Base-by-base conservation (phyloP, 2,888 invertebrate species). In the Hypomecis punctinalis region DNA sequence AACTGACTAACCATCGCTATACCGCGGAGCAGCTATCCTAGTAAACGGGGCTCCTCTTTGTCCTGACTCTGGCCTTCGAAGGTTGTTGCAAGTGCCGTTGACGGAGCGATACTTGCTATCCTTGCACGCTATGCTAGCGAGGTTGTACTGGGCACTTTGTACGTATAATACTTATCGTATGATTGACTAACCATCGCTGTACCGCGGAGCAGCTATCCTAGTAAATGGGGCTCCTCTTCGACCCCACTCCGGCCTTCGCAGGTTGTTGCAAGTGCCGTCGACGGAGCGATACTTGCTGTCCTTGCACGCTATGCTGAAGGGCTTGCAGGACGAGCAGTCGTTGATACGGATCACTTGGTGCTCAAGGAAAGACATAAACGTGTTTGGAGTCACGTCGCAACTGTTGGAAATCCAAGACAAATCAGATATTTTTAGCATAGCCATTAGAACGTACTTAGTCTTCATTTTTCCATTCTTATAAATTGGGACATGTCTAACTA, bases 41-140 rank as follows among this genome's bases (percentile, higher is more conserved):
- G 94, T 92, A 72, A 94, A 94, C 0, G 94, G 93, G 0, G 94
- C 94, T 0, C 92, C 87, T 0, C 91, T 83, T 9, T 93, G 81
- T 10, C 97, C 97, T 95, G 96, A 96, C 55, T 94, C 92, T 0
- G 96, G 95, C 67, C 95, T 91, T 52, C 93, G 85, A 63, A 94
- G 84, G 79, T 97, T 97, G 84, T 97, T 97, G 84, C 97, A 97
- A 6, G 95, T 95, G 6, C 97, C 97, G 80, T 97, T 97, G 47
- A 95, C 91, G 8, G 94, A 94, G 54, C 98, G 94, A 85, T 97
- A 98, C 35, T 81, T 84, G 64, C 71, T 76, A 55, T 77, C 77
- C 47, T 71, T 69, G 68, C 88, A 91, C 7, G 59, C 76, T 33
- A 85, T 71, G 51, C 72, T 78, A 8, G 82, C 72, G 0, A 89